A percentile compares a stretch with the other conserved stretches of the same genome.
phyloP scores from a whole-genome alignment of 2,113 vertebrate species.

The Lagenorhynchus albirostris region DNA sequence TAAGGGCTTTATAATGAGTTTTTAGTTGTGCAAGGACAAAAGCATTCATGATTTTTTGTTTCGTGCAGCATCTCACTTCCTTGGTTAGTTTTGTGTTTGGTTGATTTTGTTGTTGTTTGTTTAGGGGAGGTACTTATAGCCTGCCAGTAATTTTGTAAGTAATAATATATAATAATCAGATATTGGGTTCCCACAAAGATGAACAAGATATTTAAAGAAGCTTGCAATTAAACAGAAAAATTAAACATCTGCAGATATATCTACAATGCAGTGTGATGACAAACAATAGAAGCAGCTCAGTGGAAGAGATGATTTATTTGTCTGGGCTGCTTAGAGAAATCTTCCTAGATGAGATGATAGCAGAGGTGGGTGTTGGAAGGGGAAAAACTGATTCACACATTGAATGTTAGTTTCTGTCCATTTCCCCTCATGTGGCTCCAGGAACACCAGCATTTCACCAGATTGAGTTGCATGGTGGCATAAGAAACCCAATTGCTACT shows the following conservation, averaged over 20 bases:
- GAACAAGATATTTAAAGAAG: not conserved
- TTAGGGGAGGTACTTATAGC: not conserved
- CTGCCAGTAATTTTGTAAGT: not conserved
- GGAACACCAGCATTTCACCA: not conserved
- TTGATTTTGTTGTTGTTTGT: not conserved
- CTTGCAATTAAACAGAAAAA: not conserved
- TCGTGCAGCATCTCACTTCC: not conserved
- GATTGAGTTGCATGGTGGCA: fast-evolving
- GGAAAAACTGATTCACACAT: not conserved
- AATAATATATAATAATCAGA: not conserved
- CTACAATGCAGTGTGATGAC: too few relatives aligned
- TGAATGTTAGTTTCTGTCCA: not conserved
- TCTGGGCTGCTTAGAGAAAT: not conserved
- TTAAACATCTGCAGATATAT: not conserved
- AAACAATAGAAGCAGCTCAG: fast-evolving
- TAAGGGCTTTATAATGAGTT: not conserved
- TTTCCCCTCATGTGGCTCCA: not conserved
- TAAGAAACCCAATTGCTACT: not conserved
- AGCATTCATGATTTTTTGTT: not conserved
- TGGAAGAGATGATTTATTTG: not conserved
- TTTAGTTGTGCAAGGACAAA: not conserved
- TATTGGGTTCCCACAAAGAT: not conserved
- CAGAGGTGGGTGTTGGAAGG: not conserved
- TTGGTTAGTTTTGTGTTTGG: not conserved
- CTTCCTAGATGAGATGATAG: not conserved